phyloP scores from a whole-genome alignment of 2,797 vertebrate species.

The Staurois parvus region DNA sequence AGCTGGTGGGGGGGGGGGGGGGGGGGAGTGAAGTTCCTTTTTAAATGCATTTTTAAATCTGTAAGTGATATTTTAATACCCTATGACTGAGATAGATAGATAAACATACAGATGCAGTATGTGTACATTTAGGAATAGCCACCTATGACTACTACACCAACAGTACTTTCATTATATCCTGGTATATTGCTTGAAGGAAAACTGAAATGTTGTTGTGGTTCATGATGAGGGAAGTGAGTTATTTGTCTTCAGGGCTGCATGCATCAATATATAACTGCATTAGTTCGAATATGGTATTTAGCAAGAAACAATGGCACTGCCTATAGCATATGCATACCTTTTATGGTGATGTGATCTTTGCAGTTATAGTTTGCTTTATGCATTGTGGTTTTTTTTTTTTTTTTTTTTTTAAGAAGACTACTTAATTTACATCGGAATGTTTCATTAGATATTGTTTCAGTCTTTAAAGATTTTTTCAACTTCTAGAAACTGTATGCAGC shows the following conservation, averaged over 20 bases:
- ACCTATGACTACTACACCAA: neutral
- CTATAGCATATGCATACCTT: constrained; percentile 46
- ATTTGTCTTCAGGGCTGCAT: constrained; percentile 6
- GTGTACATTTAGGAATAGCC: neutral
- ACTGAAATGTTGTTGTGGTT: constrained; percentile 20
- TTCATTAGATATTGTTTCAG: neutral
- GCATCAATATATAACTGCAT: constrained; percentile 31
- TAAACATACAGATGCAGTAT: no score
- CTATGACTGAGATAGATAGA: no score
- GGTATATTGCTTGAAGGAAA: constrained; percentile 13
- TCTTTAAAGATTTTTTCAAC: neutral
- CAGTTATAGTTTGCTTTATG: neutral
- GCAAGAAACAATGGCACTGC: neutral
- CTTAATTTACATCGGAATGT: neutral
- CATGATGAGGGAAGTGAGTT: constrained; percentile 9
- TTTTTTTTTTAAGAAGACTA: neutral
- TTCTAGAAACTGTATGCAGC: neutral
- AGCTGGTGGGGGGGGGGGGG: no score
- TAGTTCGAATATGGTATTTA: constrained; percentile 1
- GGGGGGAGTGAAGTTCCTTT: no score
- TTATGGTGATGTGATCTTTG: constrained; percentile 36
- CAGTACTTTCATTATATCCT: neutral
- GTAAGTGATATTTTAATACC: no score
- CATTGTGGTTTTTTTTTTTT: no score
- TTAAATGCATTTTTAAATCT: no score